phyloP scores from a whole-genome alignment of 2,797 vertebrate genomes.

The Aeoliscus strigatus region DNA sequence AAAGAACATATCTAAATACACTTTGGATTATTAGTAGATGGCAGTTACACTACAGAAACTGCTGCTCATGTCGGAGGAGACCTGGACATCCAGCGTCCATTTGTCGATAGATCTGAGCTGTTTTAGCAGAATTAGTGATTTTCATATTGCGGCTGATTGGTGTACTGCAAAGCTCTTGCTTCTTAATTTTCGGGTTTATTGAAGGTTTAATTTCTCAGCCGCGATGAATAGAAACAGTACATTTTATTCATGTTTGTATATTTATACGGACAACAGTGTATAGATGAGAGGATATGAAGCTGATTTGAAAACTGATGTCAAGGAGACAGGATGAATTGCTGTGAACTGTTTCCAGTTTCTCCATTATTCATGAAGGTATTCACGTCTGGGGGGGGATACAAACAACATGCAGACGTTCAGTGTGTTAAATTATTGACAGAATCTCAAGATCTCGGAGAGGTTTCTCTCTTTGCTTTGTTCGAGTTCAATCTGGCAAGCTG shows the following conservation, averaged over 20 bases:
- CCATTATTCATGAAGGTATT: conserved; percentile 51
- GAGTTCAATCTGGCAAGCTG: conserved; percentile 26
- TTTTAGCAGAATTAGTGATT: no score
- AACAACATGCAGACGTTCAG: conserved; percentile 39
- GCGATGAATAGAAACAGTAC: conserved; percentile 6
- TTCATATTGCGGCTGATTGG: no score
- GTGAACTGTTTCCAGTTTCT: conserved; percentile 25
- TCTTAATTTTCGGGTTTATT: no score
- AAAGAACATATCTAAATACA: no score
- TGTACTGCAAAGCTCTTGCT: no score
- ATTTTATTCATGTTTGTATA: conserved; percentile 17
- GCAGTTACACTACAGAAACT: no score
- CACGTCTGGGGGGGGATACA: conserved; percentile 27
- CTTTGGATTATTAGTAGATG: no score
- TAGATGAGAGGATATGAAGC: conserved; percentile 6
- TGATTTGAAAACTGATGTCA: conserved; percentile 35
- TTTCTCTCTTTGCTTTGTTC: conserved; percentile 33
- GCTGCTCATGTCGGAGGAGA: no score
- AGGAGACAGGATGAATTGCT: conserved; percentile 25
- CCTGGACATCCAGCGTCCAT: no score
- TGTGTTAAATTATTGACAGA: conserved; percentile 48
- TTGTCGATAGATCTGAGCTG: no score
- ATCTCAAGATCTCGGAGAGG: conserved; percentile 22
- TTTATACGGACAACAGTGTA: conserved; percentile 5
- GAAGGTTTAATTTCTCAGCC: no score